Percentiles rank a stretch among this genome's conserved stretches.
Conservation (phyloP, 2,888 invertebrate genomes). For the Teleogryllus oceanicus region DNA sequence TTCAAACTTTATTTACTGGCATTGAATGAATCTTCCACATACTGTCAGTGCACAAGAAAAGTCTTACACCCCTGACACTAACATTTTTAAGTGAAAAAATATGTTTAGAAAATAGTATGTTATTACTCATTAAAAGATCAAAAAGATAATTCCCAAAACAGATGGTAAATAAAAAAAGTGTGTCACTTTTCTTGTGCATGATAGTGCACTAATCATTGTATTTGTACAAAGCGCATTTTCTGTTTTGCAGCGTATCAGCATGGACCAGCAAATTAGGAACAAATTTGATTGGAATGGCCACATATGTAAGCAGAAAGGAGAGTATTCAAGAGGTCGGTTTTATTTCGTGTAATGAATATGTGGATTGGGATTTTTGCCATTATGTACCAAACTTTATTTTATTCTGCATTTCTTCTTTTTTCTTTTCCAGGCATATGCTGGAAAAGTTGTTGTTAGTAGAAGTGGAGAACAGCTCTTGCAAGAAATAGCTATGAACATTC, state of each 20-base stretch:
- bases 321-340: constrained; percentile 28
- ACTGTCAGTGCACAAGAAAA: too few species aligned
- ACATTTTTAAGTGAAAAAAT: too few species aligned
- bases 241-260: neutral
- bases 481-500: constrained; percentile 79
- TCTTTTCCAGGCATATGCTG: constrained; percentile 67
- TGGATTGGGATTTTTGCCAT: neutral
- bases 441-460: constrained; percentile 68
- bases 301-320: constrained; percentile 27
- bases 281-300: constrained; percentile 28
- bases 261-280: constrained; percentile 31
- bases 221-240: neutral
- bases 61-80: too few species aligned
- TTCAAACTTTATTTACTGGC: too few species aligned
- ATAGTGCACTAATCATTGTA: too few species aligned
- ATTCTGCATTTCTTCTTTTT: constrained; percentile 28
- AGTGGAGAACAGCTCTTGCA: constrained; percentile 75
- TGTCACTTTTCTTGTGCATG: too few species aligned
- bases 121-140: too few species aligned
- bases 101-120: too few species aligned
- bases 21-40: too few species aligned
- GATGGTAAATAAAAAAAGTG: too few species aligned
- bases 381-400: neutral
- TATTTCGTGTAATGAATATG: too few species aligned
- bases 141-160: too few species aligned